These are phyloP conservation scores for Shinisaurus crocodilurus DNA, from an alignment of 2,113 vertebrate genomes.

Conservation along the genomic window DNA sequence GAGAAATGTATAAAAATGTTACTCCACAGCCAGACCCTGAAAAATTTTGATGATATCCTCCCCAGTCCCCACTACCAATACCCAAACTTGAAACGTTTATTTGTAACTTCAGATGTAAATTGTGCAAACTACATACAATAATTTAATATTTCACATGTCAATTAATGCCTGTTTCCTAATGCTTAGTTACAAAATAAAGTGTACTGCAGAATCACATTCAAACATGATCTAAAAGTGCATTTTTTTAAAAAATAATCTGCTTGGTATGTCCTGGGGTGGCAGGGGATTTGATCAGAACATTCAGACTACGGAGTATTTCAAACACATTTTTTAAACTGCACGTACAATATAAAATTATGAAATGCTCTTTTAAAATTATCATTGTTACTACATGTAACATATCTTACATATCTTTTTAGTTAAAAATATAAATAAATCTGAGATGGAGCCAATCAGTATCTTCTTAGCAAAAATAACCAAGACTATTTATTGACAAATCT, in stretches of 20 bases:
- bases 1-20: background rate
- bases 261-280: background rate
- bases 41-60: background rate
- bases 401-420: conserved; percentile 60
- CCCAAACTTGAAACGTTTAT: background rate
- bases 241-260: background rate
- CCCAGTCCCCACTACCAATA: background rate
- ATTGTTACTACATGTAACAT: conserved; percentile 34
- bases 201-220: background rate
- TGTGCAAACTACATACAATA: background rate
- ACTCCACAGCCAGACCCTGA: background rate
- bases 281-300: background rate
- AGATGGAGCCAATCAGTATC: conserved; percentile 64
- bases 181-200: background rate
- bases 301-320: background rate
- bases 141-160: conserved; percentile 4
- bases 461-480: conserved; percentile 63
- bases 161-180: background rate
- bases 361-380: conserved; percentile 50
- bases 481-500: conserved; percentile 51
- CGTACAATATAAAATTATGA: conserved; percentile 58
- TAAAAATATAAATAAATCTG: conserved; percentile 65
- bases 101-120: background rate
- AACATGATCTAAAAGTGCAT: background rate
- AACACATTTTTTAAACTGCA: conserved; percentile 39